phyloP scores from a whole-genome alignment of 2,113 vertebrate species.

The Oncorhynchus nerka region DNA sequence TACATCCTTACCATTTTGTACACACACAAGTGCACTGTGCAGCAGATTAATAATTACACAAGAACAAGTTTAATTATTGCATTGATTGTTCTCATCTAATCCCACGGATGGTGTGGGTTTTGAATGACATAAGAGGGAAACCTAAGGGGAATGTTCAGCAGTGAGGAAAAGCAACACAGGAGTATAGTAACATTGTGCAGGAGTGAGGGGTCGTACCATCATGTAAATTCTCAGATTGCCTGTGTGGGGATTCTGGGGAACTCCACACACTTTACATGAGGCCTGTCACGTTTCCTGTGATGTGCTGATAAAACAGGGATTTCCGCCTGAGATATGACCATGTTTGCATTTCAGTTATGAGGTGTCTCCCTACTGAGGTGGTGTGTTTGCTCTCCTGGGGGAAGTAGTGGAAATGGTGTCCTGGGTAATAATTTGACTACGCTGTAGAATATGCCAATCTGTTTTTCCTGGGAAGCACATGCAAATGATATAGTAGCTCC shows the following conservation, averaged over 20 bases:
- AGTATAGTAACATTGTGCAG: no score
- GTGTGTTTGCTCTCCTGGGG: slow-evolving; percentile 23
- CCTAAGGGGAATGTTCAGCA: neutral
- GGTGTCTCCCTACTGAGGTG: slow-evolving; percentile 41
- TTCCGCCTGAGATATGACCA: neutral
- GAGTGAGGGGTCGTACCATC: neutral
- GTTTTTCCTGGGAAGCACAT: slow-evolving; percentile 53
- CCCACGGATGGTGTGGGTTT: neutral
- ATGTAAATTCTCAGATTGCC: slow-evolving; percentile 7
- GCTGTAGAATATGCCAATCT: neutral
- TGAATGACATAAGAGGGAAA: neutral
- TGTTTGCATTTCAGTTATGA: slow-evolving; percentile 35
- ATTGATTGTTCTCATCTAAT: no score
- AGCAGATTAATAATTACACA: no score
- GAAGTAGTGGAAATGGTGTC: slow-evolving; percentile 55
- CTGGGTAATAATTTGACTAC: slow-evolving; percentile 32
- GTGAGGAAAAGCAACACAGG: neutral
- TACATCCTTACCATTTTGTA: no score
- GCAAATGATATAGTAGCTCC: slow-evolving; percentile 46
- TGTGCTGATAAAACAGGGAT: slow-evolving; percentile 47
- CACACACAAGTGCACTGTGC: no score
- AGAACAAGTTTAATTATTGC: no score
- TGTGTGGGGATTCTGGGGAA: slow-evolving; percentile 52
- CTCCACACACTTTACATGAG: slow-evolving; percentile 67
- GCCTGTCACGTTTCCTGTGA: slow-evolving; percentile 27